phyloP scores from a whole-genome alignment of 2,888 invertebrate species.

The Hemithea aestivaria region DNA sequence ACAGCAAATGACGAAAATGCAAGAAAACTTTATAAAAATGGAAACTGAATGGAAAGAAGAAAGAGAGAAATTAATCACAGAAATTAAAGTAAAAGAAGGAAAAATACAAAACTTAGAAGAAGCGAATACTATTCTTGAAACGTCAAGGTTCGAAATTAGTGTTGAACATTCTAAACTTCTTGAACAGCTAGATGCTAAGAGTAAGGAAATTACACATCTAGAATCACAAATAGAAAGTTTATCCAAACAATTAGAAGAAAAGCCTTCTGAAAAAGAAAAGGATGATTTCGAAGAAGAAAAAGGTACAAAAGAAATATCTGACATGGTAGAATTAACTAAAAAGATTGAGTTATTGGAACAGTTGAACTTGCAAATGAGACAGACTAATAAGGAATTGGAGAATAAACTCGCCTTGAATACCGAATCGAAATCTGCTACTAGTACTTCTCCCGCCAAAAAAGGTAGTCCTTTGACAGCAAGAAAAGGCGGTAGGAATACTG shows the following conservation, averaged over 20 bases:
- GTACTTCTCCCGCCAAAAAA: conserved; percentile 52
- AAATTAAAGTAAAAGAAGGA: conserved; percentile 77
- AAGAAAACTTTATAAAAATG: conserved; percentile 85
- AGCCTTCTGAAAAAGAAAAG: conserved; percentile 38
- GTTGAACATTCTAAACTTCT: conserved; percentile 74
- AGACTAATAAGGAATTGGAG: conserved; percentile 76
- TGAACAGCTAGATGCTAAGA: conserved; percentile 73
- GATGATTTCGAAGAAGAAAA: conserved; percentile 78
- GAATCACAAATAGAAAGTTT: conserved; percentile 51
- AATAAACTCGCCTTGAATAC: conserved; percentile 56
- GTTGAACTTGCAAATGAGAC: conserved; percentile 73
- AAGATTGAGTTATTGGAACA: conserved; percentile 75
- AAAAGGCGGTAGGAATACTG: conserved; percentile 62
- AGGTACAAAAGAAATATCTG: conserved; percentile 69
- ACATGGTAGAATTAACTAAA: conserved; percentile 65
- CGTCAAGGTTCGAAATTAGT: conserved; percentile 70
- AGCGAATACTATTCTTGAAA: conserved; percentile 74
- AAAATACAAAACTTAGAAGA: conserved; percentile 78
- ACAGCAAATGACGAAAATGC: conserved; percentile 89
- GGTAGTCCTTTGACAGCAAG: conserved; percentile 61
- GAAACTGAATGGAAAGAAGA: conserved; percentile 86
- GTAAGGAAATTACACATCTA: conserved; percentile 59
- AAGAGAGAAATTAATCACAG: conserved; percentile 74
- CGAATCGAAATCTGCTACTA: conserved; percentile 46
- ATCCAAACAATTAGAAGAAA: conserved; percentile 29